Conservation (phyloP, 2,113 vertebrate species). For the Pterophyllum scalare region DNA sequence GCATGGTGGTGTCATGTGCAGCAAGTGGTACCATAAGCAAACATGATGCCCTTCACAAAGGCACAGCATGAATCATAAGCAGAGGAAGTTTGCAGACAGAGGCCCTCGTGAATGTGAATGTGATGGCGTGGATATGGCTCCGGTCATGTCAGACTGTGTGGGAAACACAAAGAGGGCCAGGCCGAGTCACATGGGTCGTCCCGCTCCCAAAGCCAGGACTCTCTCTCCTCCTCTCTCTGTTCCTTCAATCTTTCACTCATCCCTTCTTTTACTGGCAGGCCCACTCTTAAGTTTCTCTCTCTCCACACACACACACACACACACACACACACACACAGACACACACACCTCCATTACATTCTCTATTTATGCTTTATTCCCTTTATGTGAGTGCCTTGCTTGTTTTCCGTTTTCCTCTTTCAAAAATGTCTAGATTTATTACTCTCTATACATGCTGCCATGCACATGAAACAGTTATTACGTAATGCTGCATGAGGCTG, state of each 20-base stretch:
- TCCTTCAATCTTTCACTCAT: constrained; percentile 27
- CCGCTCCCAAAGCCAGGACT: constrained; percentile 81
- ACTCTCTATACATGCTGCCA: neutral
- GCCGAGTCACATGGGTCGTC: constrained; percentile 81
- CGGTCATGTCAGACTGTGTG: constrained; percentile 83
- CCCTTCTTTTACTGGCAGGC: constrained; percentile 11
- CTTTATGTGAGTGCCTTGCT: neutral
- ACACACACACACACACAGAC: neutral
- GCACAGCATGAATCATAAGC: constrained; percentile 82
- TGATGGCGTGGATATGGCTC: constrained; percentile 77
- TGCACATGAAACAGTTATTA: neutral
- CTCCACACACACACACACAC: no score
- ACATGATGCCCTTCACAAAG: constrained; percentile 80
- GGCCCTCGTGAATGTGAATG: constrained; percentile 70
- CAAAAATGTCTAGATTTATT: neutral
- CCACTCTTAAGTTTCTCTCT: neutral
- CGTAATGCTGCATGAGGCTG: neutral
- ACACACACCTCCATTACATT: neutral
- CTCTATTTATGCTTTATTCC: neutral
- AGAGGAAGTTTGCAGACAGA: constrained; percentile 81
- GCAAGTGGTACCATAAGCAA: constrained; percentile 84
- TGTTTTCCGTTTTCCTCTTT: neutral
- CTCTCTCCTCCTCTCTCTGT: neutral
- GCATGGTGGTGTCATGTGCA: constrained; percentile 78
- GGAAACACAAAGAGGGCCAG: constrained; percentile 88